A percentile compares a stretch with the other conserved stretches of the same genome.
Conservation (phyloP, 2,797 vertebrate genomes). For the Alosa sapidissima region DNA sequence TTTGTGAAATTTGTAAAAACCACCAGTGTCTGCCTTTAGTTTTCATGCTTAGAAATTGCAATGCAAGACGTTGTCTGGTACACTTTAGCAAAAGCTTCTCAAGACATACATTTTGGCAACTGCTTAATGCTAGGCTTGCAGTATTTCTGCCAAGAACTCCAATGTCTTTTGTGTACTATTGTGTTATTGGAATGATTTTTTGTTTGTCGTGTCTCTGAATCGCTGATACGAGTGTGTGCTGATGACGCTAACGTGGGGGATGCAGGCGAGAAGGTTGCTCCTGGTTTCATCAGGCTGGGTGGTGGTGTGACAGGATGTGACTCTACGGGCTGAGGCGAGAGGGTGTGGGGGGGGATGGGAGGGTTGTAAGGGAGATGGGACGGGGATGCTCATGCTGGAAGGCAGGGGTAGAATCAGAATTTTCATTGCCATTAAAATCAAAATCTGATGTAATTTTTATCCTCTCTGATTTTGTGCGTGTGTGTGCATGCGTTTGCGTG, state of each 20-base stretch:
- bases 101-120: background rate
- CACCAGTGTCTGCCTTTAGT: background rate
- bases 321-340: background rate
- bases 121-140: background rate
- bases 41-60: background rate
- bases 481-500: background rate
- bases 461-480: background rate
- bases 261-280: conserved; percentile 14
- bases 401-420: conserved; percentile 4
- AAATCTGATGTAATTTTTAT: background rate
- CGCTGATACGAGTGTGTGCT: background rate
- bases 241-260: background rate
- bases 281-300: conserved; percentile 28
- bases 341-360: no score
- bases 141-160: background rate
- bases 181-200: background rate
- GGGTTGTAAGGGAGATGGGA: background rate
- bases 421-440: background rate
- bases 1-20: background rate
- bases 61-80: background rate
- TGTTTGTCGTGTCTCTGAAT: background rate
- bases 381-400: background rate
- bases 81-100: background rate
- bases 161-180: background rate
- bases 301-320: background rate